Percentiles rank a stretch among this genome's conserved stretches.
Conservation (phyloP, 2,113 vertebrate genomes). For the Saimiri boliviensis region DNA sequence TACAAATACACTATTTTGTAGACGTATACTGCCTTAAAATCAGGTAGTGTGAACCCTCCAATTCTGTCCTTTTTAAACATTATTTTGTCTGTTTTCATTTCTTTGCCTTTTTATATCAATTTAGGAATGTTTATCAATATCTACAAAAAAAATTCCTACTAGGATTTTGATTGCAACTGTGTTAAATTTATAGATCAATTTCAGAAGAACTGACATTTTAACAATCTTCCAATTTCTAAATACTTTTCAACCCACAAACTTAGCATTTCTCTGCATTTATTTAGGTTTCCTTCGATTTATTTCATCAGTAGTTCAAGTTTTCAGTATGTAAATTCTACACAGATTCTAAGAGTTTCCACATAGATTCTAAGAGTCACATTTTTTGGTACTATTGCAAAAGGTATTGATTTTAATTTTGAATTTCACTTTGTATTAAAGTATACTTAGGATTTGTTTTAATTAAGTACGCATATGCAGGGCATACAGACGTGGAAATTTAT, state of each 20-base stretch:
- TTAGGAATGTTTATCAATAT: not conserved
- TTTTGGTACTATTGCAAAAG: not conserved
- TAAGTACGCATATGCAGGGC: not conserved
- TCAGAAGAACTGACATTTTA: not conserved
- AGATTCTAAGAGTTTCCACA: not conserved
- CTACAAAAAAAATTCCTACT: not conserved
- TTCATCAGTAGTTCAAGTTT: not conserved
- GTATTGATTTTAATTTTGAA: constrained; percentile 11
- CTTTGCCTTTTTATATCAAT: not conserved
- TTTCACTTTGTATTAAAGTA: not conserved
- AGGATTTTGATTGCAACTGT: not conserved
- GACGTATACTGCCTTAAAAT: not conserved
- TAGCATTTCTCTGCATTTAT: not conserved
- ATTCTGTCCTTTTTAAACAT: not conserved
- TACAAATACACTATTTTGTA: not conserved
- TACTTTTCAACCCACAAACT: not conserved
- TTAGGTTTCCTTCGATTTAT: not conserved
- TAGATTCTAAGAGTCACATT: not conserved
- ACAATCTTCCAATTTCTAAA: not conserved
- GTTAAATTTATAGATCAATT: not conserved
- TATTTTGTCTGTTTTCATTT: not conserved
- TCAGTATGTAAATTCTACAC: not conserved
- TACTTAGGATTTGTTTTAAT: not conserved
- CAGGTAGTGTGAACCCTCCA: not conserved
- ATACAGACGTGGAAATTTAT: not conserved